Percentiles rank a stretch among this genome's conserved stretches.
phyloP scores from a whole-genome alignment of 2,797 vertebrate species.

The Tarsius wallacei region DNA sequence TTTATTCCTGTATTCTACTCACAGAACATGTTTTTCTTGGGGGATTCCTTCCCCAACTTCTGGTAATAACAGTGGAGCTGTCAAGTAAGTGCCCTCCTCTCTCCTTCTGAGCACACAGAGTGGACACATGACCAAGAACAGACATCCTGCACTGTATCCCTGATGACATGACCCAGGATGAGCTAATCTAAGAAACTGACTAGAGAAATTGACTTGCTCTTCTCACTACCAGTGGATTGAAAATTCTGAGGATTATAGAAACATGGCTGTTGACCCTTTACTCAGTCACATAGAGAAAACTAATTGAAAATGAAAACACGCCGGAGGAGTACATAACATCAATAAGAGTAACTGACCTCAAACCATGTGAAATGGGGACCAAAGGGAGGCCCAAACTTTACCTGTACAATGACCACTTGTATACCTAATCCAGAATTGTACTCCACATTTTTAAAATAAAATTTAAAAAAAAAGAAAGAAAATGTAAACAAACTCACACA shows the following conservation, averaged over 20 bases:
- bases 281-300: not conserved
- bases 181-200: not conserved
- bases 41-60: not conserved
- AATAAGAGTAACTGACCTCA: too few relatives aligned
- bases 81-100: not conserved
- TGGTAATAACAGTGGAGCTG: not conserved
- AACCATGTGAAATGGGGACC: too few relatives aligned
- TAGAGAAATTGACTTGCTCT: not conserved
- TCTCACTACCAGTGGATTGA: not conserved
- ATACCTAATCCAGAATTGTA: too few relatives aligned
- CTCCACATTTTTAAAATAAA: not conserved
- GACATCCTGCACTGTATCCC: accelerated
- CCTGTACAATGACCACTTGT: too few relatives aligned
- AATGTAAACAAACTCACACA: not conserved
- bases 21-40: not conserved
- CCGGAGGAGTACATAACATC: too few relatives aligned
- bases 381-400: too few relatives aligned
- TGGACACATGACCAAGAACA: not conserved
- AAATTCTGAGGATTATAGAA: not conserved
- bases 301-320: not conserved
- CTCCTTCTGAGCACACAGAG: not conserved
- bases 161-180: too few relatives aligned
- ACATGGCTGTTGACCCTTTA: not conserved
- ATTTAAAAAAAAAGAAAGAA: not conserved
- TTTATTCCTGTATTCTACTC: not conserved